phyloP scores from a whole-genome alignment of 30 jellyfish, hydroid and myxozoan genomes.

The Aurelia aurita complex sp. Pacific region DNA sequence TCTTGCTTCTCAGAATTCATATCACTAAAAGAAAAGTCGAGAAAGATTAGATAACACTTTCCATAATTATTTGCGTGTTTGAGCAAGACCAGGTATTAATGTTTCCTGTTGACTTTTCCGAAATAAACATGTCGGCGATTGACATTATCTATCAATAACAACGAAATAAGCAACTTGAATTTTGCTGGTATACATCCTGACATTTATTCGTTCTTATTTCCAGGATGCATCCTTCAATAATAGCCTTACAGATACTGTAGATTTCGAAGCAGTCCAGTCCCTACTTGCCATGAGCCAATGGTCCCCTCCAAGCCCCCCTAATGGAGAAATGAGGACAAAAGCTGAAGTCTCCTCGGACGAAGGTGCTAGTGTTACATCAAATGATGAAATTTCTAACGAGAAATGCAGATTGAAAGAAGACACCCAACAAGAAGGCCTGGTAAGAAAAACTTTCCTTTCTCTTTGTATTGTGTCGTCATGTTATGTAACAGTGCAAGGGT shows the following conservation, averaged over 20 bases:
- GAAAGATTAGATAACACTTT: too few relatives aligned
- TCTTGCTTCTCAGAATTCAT: too few relatives aligned
- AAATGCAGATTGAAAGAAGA: too few relatives aligned
- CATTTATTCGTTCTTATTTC: background rate
- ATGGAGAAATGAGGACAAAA: conserved; percentile 26
- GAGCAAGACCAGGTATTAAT: background rate
- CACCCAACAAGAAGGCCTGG: too few relatives aligned
- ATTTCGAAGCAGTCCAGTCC: conserved; percentile 71
- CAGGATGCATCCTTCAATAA: conserved; percentile 6
- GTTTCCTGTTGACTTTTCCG: background rate
- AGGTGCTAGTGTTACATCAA: background rate
- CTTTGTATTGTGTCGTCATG: too few relatives aligned
- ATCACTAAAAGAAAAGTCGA: too few relatives aligned
- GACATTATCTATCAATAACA: too few relatives aligned
- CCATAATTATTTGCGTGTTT: too few relatives aligned
- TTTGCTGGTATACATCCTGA: too few relatives aligned
- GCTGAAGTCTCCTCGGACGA: background rate
- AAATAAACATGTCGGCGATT: background rate
- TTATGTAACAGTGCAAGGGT: too few relatives aligned
- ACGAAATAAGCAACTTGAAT: too few relatives aligned
- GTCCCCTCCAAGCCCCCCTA: conserved; percentile 81
- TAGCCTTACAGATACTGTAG: conserved; percentile 9
- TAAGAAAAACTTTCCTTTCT: too few relatives aligned
- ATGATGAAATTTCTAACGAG: background rate
- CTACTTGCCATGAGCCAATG: conserved; percentile 75